Percentiles rank a stretch among this genome's conserved stretches.
phyloP scores from a whole-genome alignment of 2,113 vertebrate species.

The Dicaeum eximium region DNA sequence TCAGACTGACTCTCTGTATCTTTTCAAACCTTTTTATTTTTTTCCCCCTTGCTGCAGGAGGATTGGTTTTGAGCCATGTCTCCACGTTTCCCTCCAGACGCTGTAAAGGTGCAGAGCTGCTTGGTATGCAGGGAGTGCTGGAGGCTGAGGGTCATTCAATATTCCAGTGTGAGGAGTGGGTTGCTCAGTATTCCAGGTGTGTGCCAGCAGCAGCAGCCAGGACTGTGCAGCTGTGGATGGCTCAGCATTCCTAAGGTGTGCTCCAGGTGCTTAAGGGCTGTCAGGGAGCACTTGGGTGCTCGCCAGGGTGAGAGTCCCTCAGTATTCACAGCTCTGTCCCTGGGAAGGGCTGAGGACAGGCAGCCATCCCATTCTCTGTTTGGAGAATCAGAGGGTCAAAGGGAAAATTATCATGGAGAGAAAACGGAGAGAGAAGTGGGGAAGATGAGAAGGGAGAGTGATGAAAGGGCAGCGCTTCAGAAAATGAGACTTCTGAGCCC shows the following conservation, averaged over 20 bases:
- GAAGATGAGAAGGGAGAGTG: neutral
- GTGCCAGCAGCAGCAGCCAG: neutral
- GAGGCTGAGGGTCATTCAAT: slow-evolving; percentile 57
- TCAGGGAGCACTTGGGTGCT: neutral
- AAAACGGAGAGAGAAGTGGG: neutral
- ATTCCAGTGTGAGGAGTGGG: neutral
- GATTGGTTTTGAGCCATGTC: neutral
- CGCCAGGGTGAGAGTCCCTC: neutral
- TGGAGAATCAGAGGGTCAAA: neutral
- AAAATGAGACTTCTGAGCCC: neutral
- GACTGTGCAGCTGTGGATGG: neutral
- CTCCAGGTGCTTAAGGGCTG: neutral
- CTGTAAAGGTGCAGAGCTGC: neutral
- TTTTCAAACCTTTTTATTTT: neutral
- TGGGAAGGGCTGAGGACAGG: neutral
- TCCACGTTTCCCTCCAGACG: neutral
- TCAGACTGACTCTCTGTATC: neutral
- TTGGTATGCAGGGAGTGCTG: slow-evolving; percentile 42
- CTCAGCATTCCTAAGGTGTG: slow-evolving; percentile 40
- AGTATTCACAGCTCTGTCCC: neutral
- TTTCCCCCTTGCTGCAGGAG: neutral
- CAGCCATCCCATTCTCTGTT: neutral
- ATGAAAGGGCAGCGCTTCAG: neutral
- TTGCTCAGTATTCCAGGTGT: neutral
- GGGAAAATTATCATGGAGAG: neutral